These are phyloP conservation scores for Mustelus asterias DNA, from an alignment of 2,113 vertebrate species.

Conservation along the genomic window DNA sequence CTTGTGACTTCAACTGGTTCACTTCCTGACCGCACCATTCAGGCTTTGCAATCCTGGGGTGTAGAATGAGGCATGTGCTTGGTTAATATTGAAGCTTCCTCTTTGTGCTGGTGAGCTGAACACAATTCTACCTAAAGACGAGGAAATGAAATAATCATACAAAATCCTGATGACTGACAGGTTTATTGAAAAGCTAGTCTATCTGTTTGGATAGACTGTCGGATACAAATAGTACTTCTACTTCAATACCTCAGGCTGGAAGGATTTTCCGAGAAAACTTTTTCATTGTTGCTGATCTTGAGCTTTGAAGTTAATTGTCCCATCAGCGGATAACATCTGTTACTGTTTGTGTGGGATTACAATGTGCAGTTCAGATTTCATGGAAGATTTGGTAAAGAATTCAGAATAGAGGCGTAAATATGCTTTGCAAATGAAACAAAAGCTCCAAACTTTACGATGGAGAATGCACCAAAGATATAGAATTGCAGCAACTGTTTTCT, in stretches of 20 bases:
- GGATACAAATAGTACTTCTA: background rate
- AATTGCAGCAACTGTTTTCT: background rate
- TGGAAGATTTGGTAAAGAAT: background rate
- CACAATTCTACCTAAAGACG: background rate
- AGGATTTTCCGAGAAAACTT: background rate
- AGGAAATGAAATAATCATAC: background rate
- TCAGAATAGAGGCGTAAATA: background rate
- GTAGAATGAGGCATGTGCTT: background rate
- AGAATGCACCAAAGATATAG: background rate
- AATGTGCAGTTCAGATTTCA: background rate
- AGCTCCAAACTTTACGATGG: background rate
- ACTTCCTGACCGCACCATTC: background rate
- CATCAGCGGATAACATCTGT: background rate
- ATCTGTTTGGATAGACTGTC: background rate
- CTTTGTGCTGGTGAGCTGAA: background rate
- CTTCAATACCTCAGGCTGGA: background rate
- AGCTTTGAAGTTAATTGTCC: background rate
- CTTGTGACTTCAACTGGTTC: background rate
- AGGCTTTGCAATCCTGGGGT: background rate
- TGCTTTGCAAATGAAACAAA: background rate
- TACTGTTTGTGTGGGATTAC: background rate
- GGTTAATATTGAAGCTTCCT: background rate
- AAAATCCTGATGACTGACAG: background rate
- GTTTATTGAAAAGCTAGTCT: background rate
- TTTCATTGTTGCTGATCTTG: background rate